phyloP scores from a whole-genome alignment of 2,888 invertebrate genomes.

The Hydriomena furcata region DNA sequence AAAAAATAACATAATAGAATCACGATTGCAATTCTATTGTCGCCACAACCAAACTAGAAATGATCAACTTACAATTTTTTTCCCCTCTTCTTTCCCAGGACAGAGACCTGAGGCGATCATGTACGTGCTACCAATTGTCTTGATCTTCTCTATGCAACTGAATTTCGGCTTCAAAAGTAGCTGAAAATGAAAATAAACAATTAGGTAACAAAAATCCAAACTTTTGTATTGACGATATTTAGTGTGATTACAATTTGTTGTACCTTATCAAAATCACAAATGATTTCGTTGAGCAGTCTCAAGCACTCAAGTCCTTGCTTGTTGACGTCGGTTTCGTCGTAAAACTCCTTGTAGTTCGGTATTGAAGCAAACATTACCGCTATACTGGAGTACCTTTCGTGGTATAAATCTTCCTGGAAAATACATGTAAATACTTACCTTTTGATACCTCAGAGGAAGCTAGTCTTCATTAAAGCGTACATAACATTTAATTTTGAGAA shows the following conservation, averaged over 20 bases:
- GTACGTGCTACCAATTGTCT: constrained; percentile 98
- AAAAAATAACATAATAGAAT: too few species aligned
- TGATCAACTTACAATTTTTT: constrained; percentile 80
- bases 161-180: constrained; percentile 96
- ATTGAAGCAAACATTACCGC: constrained; percentile 99
- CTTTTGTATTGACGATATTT: too few species aligned
- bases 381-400: constrained; percentile 95
- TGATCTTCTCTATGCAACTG: constrained; percentile 98
- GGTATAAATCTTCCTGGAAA: constrained; percentile 92
- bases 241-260: too few species aligned
- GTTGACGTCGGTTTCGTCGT: constrained; percentile 98
- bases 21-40: too few species aligned
- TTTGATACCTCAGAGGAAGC: too few species aligned
- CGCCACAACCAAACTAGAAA: not conserved
- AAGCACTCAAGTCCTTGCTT: constrained; percentile 98
- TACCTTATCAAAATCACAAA: constrained; percentile 99
- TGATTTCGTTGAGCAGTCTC: constrained; percentile 97
- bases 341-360: constrained; percentile 98
- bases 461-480: too few species aligned
- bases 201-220: too few species aligned
- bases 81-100: constrained; percentile 92
- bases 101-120: constrained; percentile 98
- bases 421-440: not conserved
- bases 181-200: constrained; percentile 67
- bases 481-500: too few species aligned